Conservation (phyloP, 30 jellyfish, hydroid and myxozoan species). For the Pseudorhiza aurosa region DNA sequence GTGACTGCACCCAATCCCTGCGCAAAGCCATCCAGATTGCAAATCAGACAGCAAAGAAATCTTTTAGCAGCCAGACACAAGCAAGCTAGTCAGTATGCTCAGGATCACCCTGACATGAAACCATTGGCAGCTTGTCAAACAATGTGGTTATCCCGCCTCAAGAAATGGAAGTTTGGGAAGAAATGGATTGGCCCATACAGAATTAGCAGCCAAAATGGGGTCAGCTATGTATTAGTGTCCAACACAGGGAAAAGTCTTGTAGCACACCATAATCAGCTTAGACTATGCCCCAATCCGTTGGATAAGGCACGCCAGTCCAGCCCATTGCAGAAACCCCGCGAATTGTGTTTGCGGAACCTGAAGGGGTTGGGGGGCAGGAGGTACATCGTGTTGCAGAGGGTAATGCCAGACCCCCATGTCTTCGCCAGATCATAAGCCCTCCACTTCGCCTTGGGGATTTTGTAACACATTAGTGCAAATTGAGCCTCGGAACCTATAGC, state of each 20-base stretch:
- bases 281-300: too few relatives aligned
- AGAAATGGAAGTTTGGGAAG: conserved; percentile 57
- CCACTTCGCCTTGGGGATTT: too few relatives aligned
- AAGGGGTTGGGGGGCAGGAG: too few relatives aligned
- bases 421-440: too few relatives aligned
- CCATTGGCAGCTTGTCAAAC: conserved; percentile 34
- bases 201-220: conserved; percentile 46
- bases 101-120: conserved; percentile 31
- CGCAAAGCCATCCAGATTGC: conserved; percentile 39
- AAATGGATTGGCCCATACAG: conserved; percentile 52
- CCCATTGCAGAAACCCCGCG: too few relatives aligned
- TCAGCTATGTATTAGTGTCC: conserved; percentile 23
- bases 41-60: conserved; percentile 23
- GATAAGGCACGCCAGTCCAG: too few relatives aligned
- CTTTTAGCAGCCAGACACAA: conserved; percentile 15
- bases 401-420: too few relatives aligned
- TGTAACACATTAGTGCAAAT: too few relatives aligned
- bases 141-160: conserved; percentile 58
- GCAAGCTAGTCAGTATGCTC: conserved; percentile 1
- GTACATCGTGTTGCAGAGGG: too few relatives aligned
- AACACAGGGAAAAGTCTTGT: conserved; percentile 44
- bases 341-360: too few relatives aligned
- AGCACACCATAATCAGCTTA: too few relatives aligned
- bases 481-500: too few relatives aligned
- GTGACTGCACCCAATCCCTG: conserved; percentile 29